Evolutionary conservation across 2,797 vertebrate genomes (phyloP).

Genomic region (Myiotriccus ornatus): DNA sequence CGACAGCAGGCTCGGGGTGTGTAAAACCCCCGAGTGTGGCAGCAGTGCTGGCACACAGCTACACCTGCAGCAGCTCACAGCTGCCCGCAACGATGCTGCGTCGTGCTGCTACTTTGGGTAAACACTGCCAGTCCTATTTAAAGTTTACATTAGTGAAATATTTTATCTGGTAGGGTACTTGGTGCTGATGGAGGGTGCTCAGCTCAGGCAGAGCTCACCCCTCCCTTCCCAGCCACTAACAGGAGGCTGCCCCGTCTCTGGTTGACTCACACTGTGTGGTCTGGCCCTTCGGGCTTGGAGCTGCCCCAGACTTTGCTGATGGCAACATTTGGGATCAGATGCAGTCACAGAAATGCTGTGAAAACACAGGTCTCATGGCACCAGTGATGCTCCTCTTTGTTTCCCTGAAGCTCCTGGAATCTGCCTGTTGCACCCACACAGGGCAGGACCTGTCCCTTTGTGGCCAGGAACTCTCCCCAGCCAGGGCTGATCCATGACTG

Average conservation of each 20-base stretch:
- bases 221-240: not conserved
- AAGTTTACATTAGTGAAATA: not conserved
- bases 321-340: not conserved
- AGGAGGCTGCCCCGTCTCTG: not conserved
- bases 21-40: not conserved
- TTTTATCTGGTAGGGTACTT: not conserved
- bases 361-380: not conserved
- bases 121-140: fast-evolving
- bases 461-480: not conserved
- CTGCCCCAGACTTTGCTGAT: not conserved
- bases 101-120: fast-evolving
- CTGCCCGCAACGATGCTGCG: not conserved
- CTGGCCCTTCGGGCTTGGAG: not conserved
- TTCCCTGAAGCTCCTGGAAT: not conserved
- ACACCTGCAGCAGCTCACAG: not conserved
- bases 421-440: not conserved
- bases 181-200: too few relatives aligned
- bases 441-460: not conserved
- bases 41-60: not conserved
- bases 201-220: fast-evolving
- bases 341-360: not conserved
- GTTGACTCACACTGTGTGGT: fast-evolving
- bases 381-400: not conserved
- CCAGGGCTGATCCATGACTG: not conserved
- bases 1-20: not conserved